Evolutionary conservation across 2,888 invertebrate genomes (phyloP).

Genomic region (Eretmocerus hayati): DNA sequence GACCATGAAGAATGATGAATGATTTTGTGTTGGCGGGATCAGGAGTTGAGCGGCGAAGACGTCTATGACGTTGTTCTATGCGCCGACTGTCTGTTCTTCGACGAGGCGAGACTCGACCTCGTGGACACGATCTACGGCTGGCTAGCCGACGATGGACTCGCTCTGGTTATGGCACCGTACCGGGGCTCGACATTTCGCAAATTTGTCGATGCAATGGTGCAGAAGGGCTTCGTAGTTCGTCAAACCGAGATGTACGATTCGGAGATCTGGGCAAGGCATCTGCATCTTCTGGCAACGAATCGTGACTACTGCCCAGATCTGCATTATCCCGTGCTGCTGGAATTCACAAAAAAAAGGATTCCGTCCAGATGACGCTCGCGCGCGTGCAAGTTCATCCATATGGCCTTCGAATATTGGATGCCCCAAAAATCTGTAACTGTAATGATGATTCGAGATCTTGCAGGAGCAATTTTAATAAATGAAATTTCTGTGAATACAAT

Average conservation of each 20-base stretch:
- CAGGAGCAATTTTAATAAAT: too few relatives aligned
- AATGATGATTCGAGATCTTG: too few relatives aligned
- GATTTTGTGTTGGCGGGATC: background rate
- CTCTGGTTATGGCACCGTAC: slow-evolving; percentile 69
- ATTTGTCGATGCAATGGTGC: slow-evolving; percentile 58
- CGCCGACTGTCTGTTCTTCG: slow-evolving; percentile 75
- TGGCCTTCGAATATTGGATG: too few relatives aligned
- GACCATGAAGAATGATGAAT: too few relatives aligned
- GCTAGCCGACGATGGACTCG: slow-evolving; percentile 57
- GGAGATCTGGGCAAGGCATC: slow-evolving; percentile 62
- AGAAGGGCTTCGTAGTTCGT: slow-evolving; percentile 54
- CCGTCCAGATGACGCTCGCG: slow-evolving; percentile 9
- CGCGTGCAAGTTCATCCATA: too few relatives aligned
- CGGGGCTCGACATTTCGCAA: slow-evolving; percentile 65
- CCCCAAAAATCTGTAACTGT: too few relatives aligned
- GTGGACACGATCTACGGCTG: slow-evolving; percentile 62
- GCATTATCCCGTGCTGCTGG: slow-evolving; percentile 64
- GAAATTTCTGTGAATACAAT: too few relatives aligned
- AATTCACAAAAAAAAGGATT: slow-evolving; percentile 51
- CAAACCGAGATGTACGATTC: slow-evolving; percentile 58
- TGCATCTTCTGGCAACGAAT: slow-evolving; percentile 53
- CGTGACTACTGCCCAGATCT: slow-evolving; percentile 62
- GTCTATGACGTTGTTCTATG: slow-evolving; percentile 67
- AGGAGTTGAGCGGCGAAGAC: slow-evolving; percentile 31
- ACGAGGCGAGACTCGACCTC: slow-evolving; percentile 61